Percentiles rank a stretch among this genome's conserved stretches.
phyloP scores from a whole-genome alignment of 2,888 invertebrate species.

The Lasioglossum figueresi region DNA sequence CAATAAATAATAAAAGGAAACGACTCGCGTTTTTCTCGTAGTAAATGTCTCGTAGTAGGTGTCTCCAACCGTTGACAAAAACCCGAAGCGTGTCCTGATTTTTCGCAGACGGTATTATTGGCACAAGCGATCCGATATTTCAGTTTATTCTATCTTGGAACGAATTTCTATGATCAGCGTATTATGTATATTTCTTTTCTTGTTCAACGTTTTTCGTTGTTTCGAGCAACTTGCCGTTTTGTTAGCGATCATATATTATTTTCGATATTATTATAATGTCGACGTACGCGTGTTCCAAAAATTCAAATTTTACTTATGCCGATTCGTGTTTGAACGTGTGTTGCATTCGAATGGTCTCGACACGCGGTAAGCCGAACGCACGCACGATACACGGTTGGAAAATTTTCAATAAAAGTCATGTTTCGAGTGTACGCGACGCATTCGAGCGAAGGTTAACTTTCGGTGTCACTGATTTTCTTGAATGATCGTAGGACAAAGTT shows the following conservation, averaged over 20 bases:
- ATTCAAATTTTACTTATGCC: background rate
- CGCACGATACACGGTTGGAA: background rate
- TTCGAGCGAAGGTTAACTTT: background rate
- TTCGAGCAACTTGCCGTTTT: background rate
- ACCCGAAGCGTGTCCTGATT: conserved; percentile 42
- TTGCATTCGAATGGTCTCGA: background rate
- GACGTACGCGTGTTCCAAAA: background rate
- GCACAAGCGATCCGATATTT: conserved; percentile 22
- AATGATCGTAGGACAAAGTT: conserved; percentile 59
- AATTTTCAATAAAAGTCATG: background rate
- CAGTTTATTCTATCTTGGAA: background rate
- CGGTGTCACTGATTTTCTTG: conserved; percentile 43
- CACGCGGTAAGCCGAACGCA: background rate
- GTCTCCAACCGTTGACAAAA: conserved; percentile 24
- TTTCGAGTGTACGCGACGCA: background rate
- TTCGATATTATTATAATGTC: background rate
- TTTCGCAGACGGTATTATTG: conserved; percentile 36
- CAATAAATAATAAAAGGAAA: conserved; percentile 14
- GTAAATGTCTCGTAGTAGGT: background rate
- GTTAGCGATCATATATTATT: background rate
- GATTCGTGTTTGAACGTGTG: background rate
- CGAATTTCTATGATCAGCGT: background rate
- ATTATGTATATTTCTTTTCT: background rate
- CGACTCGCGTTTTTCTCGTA: conserved; percentile 20
- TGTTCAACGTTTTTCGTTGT: background rate